Percentiles rank a stretch among this genome's conserved stretches.
Evolutionary conservation across 2,797 vertebrate genomes (phyloP).

Genomic region (Orestias chungarensis): DNA sequence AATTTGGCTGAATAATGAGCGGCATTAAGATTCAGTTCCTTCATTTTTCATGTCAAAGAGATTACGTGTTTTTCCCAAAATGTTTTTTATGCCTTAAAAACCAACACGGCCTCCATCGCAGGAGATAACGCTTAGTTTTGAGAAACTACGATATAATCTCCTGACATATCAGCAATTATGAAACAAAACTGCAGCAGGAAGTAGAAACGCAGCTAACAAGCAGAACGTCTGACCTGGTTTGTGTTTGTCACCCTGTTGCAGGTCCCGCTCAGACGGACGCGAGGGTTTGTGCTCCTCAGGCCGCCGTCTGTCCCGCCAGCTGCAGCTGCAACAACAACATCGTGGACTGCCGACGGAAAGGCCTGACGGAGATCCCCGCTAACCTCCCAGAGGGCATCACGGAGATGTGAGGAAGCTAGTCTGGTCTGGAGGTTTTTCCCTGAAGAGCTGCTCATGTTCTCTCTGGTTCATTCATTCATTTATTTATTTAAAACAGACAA

Average conservation of each 20-base stretch:
- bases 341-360: slow-evolving; percentile 94
- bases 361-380: slow-evolving; percentile 90
- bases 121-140: slow-evolving; percentile 3
- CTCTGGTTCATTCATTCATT: background rate
- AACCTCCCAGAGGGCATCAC: slow-evolving; percentile 94
- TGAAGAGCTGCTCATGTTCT: background rate
- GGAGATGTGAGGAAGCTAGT: slow-evolving; percentile 93
- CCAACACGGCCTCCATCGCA: background rate
- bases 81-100: slow-evolving; percentile 5
- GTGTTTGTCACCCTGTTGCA: slow-evolving; percentile 50
- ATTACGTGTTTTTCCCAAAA: background rate
- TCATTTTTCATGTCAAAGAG: background rate
- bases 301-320: slow-evolving; percentile 88
- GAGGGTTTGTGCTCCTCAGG: slow-evolving; percentile 88
- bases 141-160: background rate
- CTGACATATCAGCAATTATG: background rate
- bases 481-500: too few species aligned
- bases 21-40: background rate
- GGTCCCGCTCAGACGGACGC: slow-evolving; percentile 84
- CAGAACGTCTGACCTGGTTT: background rate
- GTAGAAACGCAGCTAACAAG: slow-evolving; percentile 7
- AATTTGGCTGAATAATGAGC: slow-evolving; percentile 7
- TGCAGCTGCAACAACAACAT: slow-evolving; percentile 98
- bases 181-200: slow-evolving; percentile 1
- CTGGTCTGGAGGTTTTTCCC: background rate